phyloP scores from a whole-genome alignment of 1,140 invertebrate species.

The Drosophila kepulauana region DNA sequence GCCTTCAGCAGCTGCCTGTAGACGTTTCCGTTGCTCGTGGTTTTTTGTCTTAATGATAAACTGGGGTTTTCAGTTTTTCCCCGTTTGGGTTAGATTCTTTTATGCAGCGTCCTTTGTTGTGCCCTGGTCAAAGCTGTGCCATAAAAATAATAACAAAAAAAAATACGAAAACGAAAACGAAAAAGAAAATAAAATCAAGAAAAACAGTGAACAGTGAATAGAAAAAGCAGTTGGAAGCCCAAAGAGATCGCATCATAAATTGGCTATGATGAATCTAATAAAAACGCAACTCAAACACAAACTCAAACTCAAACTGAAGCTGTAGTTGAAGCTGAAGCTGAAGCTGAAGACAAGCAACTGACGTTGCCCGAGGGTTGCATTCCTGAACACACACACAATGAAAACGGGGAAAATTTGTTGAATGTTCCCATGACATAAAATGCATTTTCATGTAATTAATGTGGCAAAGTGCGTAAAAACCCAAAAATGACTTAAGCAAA shows the following conservation, averaged over 20 bases:
- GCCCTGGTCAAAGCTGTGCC: slow-evolving; percentile 62
- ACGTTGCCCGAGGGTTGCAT: slow-evolving; percentile 59
- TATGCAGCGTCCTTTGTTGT: slow-evolving; percentile 72
- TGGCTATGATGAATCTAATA: slow-evolving; percentile 74
- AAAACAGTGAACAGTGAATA: slow-evolving; percentile 31
- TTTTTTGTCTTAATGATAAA: slow-evolving; percentile 75
- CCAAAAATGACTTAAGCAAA: slow-evolving; percentile 76
- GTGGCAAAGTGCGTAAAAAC: slow-evolving; percentile 61
- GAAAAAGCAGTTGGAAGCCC: slow-evolving; percentile 66
- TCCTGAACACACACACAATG: slow-evolving; percentile 30
- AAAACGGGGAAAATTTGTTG: slow-evolving; percentile 26
- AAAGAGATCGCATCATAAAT: slow-evolving; percentile 68
- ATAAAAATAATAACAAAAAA: slow-evolving; percentile 60
- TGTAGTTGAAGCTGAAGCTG: slow-evolving; percentile 24
- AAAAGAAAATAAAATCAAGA: slow-evolving; percentile 24
- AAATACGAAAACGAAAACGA: not conserved
- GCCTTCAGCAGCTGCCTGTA: slow-evolving; percentile 31
- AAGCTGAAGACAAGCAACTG: slow-evolving; percentile 25
- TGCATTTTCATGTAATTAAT: slow-evolving; percentile 78
- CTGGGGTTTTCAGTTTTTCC: slow-evolving; percentile 63
- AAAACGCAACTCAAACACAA: slow-evolving; percentile 52
- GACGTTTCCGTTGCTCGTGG: slow-evolving; percentile 59
- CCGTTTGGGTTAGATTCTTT: slow-evolving; percentile 54
- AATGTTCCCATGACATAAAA: slow-evolving; percentile 74
- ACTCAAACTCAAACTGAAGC: slow-evolving; percentile 32